A percentile compares a stretch with the other conserved stretches of the same genome.
Conservation (phyloP, 2,113 vertebrate genomes). For the Chauna torquata region DNA sequence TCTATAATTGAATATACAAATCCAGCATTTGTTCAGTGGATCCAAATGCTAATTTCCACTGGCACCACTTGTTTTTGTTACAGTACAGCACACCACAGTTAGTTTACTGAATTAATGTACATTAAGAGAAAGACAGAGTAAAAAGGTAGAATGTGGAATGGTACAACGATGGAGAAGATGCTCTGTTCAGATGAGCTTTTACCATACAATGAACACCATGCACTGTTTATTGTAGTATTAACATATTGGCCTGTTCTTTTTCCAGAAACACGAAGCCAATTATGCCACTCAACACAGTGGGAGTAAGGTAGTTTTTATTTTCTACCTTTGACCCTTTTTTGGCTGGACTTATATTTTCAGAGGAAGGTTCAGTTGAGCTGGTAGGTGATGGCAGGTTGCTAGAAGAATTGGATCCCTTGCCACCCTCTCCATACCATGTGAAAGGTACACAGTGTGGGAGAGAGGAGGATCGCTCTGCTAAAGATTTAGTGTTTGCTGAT, state of each 20-base stretch:
- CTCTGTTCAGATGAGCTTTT: slow-evolving; percentile 8
- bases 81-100: slow-evolving; percentile 45
- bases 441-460: slow-evolving; percentile 72
- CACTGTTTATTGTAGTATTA: slow-evolving; percentile 62
- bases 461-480: slow-evolving; percentile 57
- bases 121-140: slow-evolving; percentile 46
- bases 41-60: slow-evolving; percentile 69
- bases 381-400: slow-evolving; percentile 72
- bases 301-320: slow-evolving; percentile 60
- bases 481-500: slow-evolving; percentile 47
- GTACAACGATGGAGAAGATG: slow-evolving; percentile 43
- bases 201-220: slow-evolving; percentile 59
- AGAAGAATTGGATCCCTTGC: slow-evolving; percentile 77
- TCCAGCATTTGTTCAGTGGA: slow-evolving; percentile 51
- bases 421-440: slow-evolving; percentile 73
- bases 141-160: slow-evolving; percentile 39
- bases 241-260: slow-evolving; percentile 40
- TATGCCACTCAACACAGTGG: slow-evolving; percentile 62
- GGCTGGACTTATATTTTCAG: slow-evolving; percentile 85
- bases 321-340: slow-evolving; percentile 89
- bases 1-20: slow-evolving; percentile 32
- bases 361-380: slow-evolving; percentile 83
- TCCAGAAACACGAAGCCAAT: slow-evolving; percentile 67
- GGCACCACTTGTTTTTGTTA: not conserved
- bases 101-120: slow-evolving; percentile 59